Evolutionary conservation across 30 jellyfish, hydroid and myxozoan genomes (phyloP), one percentile per base, ranked within the genome.

Genomic region (Aurelia aurita): DNA sequence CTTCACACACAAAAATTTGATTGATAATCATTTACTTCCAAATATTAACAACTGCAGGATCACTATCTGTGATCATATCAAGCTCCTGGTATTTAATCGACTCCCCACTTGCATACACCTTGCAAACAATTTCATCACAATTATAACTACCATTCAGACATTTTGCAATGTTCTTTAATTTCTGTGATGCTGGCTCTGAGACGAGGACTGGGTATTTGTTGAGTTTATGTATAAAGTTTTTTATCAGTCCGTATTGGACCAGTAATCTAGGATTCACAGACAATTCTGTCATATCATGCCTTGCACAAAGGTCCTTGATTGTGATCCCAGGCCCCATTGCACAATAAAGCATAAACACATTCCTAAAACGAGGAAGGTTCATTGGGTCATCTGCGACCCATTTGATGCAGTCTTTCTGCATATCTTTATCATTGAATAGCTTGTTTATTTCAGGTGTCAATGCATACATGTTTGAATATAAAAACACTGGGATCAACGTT

Each of bases 311-410:
- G 67, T 85, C 96, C 34, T 80, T 78, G 72, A 91, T 85, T 10
- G 96, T 83, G 20, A 91, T 91, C 4, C 98, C 98, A 61, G 98
- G 98, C 5, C 98, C 96, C 87, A 91, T 71, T 27, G 87, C 94
- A 65, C 98, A 91, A 67, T 85, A 91, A 45, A 91, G 54, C 94
- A 78, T 86, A 58, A 91, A 91, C 0, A 91, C 94, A 73, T 91
- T 93, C 25, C 94, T 96, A 47, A 85, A 85, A 10, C 68, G 57
- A 1, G 98, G 94, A 47, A 74, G 57, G 22, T 68, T 53, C 19
- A 84, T 20, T 4, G 59, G 54, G 28, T 74, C 83, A 44, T 72
- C 89, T 10, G 98, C 93, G 32, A 85, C 96, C 66, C 87, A 81
- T 43, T 87, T 59, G 0, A 85, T 72, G 62, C 98, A 91, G 62